Evolutionary conservation across 2,888 invertebrate species (phyloP), one percentile per base, ranked within the genome.

Genomic region (Punctoribates punctum): DNA sequence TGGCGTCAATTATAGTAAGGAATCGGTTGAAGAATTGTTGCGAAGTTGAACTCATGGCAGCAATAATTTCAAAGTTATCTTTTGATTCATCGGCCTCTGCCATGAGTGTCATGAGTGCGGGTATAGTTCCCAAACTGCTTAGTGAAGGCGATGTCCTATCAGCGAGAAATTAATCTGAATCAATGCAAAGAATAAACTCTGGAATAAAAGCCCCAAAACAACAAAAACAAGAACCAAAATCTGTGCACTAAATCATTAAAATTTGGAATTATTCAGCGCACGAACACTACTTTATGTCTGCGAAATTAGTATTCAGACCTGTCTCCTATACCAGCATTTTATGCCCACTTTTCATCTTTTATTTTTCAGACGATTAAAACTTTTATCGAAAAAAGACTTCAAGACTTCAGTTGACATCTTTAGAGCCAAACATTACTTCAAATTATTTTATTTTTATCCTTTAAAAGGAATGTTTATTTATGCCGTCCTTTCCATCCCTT

Each of bases 191-290:
- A 54, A 73, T 54, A 54, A n/a, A n/a, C 17, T 38, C 20, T 38
- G 54, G 57, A 34, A 73, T 27, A 25, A 57, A 54, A 73, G 60
- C 42, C 25, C 75, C n/a, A 76, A 57, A 42, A 73, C 27, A n/a
- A 15, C 27, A 34, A 34, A 65, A 29, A 65, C 65, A 11, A 34
- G 29, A 29, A 27, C 1, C 20, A 60, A 60, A 27, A 65, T 3
- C 29, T 29, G 48, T 9, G 48, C 23, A 57, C 23, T 9, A 23
- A 62, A 62, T 62, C 29, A 62, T 62, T 62, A 62, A 34, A 29
- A 17, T 29, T 29, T 23, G 6, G 38, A 70, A 38, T 46, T 42
- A 70, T 70, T 70, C 70, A 70, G 46, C 42, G 34, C 42, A 70
- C 67, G 67, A 67, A 34, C 70, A 13, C 70, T 42, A 46, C 70